Percentiles rank a stretch among this genome's conserved stretches.
Conservation (phyloP, 2,113 vertebrate genomes). For the Sorex fumeus region DNA sequence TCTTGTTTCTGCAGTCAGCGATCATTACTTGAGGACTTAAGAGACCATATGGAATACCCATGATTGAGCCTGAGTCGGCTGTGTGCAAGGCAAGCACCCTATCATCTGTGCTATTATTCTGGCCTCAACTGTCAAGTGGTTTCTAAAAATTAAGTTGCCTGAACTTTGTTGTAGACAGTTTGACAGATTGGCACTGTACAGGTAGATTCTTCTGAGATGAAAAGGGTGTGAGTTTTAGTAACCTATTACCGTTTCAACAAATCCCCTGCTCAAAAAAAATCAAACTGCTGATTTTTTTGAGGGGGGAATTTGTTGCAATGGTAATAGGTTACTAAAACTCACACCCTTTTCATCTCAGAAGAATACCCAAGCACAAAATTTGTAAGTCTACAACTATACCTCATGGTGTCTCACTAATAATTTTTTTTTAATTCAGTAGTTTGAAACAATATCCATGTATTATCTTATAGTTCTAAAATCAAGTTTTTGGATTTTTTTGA, state of each 20-base stretch:
- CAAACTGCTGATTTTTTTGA: neutral
- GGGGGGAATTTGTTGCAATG: neutral
- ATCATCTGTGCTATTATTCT: too few relatives aligned
- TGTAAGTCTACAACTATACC: too few relatives aligned
- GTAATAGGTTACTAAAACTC: neutral
- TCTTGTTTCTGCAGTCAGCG: too few relatives aligned
- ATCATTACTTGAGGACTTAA: too few relatives aligned
- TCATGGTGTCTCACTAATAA: too few relatives aligned
- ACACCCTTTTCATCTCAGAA: neutral
- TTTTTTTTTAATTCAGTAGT: too few relatives aligned
- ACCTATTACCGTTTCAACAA: neutral
- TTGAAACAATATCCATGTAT: neutral
- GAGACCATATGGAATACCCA: too few relatives aligned
- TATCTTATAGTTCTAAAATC: neutral
- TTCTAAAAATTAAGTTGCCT: neutral
- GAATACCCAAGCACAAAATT: too few relatives aligned
- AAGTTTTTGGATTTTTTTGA: neutral
- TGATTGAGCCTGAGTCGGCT: too few relatives aligned
- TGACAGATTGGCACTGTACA: neutral
- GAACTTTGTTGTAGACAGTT: neutral
- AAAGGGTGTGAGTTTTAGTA: neutral
- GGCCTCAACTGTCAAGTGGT: too few relatives aligned
- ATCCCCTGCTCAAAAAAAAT: too few relatives aligned
- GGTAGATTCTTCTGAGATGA: neutral
- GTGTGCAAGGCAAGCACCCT: too few relatives aligned